These are phyloP conservation scores for Synergus laeviventris DNA, from an alignment of 2,888 invertebrate genomes.

Conservation along the genomic window DNA sequence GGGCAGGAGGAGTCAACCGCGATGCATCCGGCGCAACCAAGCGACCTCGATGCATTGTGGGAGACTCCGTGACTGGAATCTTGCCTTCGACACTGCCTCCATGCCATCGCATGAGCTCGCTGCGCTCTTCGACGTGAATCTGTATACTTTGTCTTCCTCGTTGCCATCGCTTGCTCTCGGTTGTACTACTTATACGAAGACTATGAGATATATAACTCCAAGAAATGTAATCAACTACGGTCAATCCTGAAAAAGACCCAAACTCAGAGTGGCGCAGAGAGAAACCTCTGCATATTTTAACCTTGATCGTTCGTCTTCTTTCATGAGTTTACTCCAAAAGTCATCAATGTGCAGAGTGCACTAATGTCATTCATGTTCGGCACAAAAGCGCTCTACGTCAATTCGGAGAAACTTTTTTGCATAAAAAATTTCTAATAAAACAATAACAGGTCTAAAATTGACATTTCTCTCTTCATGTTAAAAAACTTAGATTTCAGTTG, in stretches of 20 bases:
- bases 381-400: too few species aligned
- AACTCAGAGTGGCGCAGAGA: neutral
- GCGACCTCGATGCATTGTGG: slow-evolving; percentile 71
- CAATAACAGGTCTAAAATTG: neutral
- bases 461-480: neutral
- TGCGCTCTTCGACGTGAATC: slow-evolving; percentile 50
- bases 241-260: slow-evolving; percentile 13
- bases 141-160: slow-evolving; percentile 56
- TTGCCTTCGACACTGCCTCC: slow-evolving; percentile 55
- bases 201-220: slow-evolving; percentile 48
- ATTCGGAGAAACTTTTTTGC: too few species aligned
- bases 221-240: slow-evolving; percentile 49
- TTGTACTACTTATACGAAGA: slow-evolving; percentile 40
- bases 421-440: neutral
- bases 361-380: too few species aligned
- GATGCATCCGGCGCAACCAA: slow-evolving; percentile 66
- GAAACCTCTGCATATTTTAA: slow-evolving; percentile 7
- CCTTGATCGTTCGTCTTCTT: neutral
- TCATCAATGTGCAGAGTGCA: too few species aligned
- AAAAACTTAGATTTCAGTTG: neutral
- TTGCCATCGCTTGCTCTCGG: slow-evolving; percentile 45
- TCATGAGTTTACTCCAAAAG: too few species aligned
- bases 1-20: slow-evolving; percentile 59
- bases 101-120: slow-evolving; percentile 38
- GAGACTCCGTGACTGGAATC: slow-evolving; percentile 72